phyloP scores from a whole-genome alignment of 1,140 invertebrate species.

The Cydia strobilella region DNA sequence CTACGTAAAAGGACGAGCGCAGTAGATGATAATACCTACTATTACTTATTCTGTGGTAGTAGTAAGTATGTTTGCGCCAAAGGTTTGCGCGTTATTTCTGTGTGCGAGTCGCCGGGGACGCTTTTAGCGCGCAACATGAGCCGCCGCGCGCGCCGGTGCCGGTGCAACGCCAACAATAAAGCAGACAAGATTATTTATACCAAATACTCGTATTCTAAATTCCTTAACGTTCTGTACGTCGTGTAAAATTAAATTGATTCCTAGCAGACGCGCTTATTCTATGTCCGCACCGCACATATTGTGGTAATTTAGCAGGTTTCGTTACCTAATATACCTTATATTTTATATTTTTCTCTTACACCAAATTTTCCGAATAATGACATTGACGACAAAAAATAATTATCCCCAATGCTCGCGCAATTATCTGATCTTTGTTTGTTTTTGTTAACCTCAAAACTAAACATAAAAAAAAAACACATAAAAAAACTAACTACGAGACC shows the following conservation, averaged over 20 bases:
- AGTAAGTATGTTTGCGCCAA: too few species aligned
- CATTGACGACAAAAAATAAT: too few species aligned
- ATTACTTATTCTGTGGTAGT: too few species aligned
- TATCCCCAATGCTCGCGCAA: too few species aligned
- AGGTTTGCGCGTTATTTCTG: constrained; percentile 66
- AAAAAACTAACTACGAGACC: too few species aligned
- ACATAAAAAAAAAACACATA: too few species aligned
- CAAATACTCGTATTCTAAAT: constrained; percentile 30
- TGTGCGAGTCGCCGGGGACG: constrained; percentile 53
- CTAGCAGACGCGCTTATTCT: neutral
- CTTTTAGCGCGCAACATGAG: constrained; percentile 72
- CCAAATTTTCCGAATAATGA: too few species aligned
- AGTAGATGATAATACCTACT: too few species aligned
- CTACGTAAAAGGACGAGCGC: constrained; percentile 29
- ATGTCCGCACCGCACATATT: neutral
- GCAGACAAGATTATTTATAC: constrained; percentile 30
- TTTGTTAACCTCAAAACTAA: too few species aligned
- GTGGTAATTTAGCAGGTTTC: neutral
- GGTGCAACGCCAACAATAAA: constrained; percentile 30
- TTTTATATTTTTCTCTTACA: too few species aligned
- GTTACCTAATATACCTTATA: neutral
- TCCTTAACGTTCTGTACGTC: constrained; percentile 24
- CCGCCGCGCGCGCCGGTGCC: constrained; percentile 45
- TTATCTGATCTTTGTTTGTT: too few species aligned
- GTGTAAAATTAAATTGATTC: constrained; percentile 10